Evolutionary conservation across 1,140 invertebrate genomes (phyloP).

Genomic region (Heliothis virescens): DNA sequence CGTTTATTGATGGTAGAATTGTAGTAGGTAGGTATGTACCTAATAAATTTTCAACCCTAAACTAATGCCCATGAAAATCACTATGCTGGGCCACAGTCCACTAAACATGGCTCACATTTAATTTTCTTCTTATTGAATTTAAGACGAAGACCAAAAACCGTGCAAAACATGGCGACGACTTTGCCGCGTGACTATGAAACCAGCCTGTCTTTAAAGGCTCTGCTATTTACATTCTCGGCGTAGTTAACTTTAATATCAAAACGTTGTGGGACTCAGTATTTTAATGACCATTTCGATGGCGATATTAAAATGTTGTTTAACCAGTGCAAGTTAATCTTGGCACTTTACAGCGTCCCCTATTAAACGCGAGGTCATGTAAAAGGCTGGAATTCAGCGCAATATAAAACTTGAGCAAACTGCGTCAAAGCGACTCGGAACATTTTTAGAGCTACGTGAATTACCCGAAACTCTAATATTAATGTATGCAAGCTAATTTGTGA

Average conservation of each 20-base stretch:
- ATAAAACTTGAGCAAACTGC: slow-evolving; percentile 22
- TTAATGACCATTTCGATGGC: slow-evolving; percentile 26
- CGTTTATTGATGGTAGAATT: too few relatives aligned
- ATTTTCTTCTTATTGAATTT: too few relatives aligned
- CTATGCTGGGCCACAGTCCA: not conserved
- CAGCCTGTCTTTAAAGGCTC: slow-evolving; percentile 1
- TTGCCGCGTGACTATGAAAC: not conserved
- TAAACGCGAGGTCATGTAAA: slow-evolving; percentile 39
- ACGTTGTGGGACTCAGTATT: slow-evolving; percentile 36
- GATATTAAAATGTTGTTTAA: slow-evolving; percentile 30
- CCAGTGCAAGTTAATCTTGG: slow-evolving; percentile 18
- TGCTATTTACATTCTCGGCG: slow-evolving; percentile 29
- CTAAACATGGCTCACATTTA: too few relatives aligned
- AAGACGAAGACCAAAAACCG: too few relatives aligned
- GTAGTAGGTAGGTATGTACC: not conserved
- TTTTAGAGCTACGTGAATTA: slow-evolving; percentile 28
- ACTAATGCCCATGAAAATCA: too few relatives aligned
- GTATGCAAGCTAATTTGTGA: slow-evolving; percentile 60
- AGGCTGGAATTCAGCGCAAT: not conserved
- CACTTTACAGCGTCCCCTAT: slow-evolving; percentile 22
- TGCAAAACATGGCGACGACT: too few relatives aligned
- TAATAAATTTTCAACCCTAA: not conserved
- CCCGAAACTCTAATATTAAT: slow-evolving; percentile 37
- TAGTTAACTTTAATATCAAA: slow-evolving; percentile 41
- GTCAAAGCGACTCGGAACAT: slow-evolving; percentile 25